Percentiles rank a stretch among this genome's conserved stretches.
Conservation (phyloP, 2,888 invertebrate species). For the Drosophila mulleri region DNA sequence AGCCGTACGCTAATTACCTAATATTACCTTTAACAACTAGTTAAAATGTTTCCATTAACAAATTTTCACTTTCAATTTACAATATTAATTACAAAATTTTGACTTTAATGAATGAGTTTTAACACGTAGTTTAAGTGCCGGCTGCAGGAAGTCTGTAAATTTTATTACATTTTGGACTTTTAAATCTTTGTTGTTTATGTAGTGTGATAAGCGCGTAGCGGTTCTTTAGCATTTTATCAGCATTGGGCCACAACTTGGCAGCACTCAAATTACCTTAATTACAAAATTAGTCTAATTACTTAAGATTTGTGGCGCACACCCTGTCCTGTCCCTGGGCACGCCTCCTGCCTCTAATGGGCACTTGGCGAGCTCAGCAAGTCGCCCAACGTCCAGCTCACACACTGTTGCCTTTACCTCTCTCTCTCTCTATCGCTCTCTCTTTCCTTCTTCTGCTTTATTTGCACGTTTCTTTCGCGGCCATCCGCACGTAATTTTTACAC, state of each 20-base stretch:
- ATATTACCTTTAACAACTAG: not conserved
- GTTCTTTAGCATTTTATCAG: conserved; percentile 64
- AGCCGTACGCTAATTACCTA: too few species aligned
- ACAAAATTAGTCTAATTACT: conserved; percentile 73
- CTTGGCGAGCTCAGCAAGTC: conserved; percentile 57
- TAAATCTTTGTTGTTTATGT: conserved; percentile 17
- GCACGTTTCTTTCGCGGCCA: conserved; percentile 36
- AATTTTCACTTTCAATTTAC: not conserved
- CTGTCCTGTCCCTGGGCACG: not conserved
- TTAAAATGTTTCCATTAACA: too few species aligned
- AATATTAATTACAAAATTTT: not conserved
- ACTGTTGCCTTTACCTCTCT: not conserved
- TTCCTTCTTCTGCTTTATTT: not conserved
- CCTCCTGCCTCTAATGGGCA: conserved; percentile 27
- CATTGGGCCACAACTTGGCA: conserved; percentile 48
- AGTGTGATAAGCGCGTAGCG: conserved; percentile 37
- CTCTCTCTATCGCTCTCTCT: not conserved
- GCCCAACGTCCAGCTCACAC: conserved; percentile 27
- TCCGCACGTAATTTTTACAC: conserved; percentile 71
- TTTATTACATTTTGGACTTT: not conserved
- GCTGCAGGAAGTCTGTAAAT: not conserved
- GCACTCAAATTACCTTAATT: conserved; percentile 69
- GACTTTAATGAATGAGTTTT: too few species aligned
- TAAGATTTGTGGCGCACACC: conserved; percentile 55
- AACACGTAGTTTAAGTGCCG: too few species aligned